Evolutionary conservation across 1,140 invertebrate species (phyloP).

Genomic region (Platyscapa corneri): DNA sequence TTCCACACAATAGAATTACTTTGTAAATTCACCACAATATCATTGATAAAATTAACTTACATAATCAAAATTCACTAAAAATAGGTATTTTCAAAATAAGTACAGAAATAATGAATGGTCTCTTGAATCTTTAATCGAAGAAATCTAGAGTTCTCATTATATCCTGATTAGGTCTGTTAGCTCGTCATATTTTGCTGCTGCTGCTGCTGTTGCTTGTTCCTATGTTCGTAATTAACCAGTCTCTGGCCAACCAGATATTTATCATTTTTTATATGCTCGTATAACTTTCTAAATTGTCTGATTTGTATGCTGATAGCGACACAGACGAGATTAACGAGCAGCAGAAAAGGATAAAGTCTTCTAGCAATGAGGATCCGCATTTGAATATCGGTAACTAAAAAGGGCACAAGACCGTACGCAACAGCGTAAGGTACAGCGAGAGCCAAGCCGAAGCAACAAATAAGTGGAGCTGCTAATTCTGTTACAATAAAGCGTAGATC

Average conservation of each 20-base stretch:
- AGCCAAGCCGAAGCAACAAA: slow-evolving; percentile 89
- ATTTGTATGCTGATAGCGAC: slow-evolving; percentile 87
- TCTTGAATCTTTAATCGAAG: slow-evolving; percentile 36
- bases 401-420: slow-evolving; percentile 87
- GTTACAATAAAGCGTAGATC: slow-evolving; percentile 90
- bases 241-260: slow-evolving; percentile 97
- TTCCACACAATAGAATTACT: not conserved
- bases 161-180: slow-evolving; percentile 58
- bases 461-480: slow-evolving; percentile 91
- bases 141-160: slow-evolving; percentile 8
- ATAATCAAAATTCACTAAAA: not conserved
- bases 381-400: slow-evolving; percentile 83
- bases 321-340: slow-evolving; percentile 81
- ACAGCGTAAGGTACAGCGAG: slow-evolving; percentile 93
- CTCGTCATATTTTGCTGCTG: slow-evolving; percentile 66
- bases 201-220: slow-evolving; percentile 77
- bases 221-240: slow-evolving; percentile 95
- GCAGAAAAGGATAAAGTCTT: slow-evolving; percentile 92
- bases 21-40: not conserved
- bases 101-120: slow-evolving; percentile 17
- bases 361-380: slow-evolving; percentile 86
- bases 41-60: not conserved
- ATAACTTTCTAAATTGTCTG: slow-evolving; percentile 93
- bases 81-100: not conserved
- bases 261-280: slow-evolving; percentile 99